Percentiles rank a stretch among this genome's conserved stretches.
Evolutionary conservation across 2,888 invertebrate species (phyloP).

Genomic region (Mactromeris polynyma): DNA sequence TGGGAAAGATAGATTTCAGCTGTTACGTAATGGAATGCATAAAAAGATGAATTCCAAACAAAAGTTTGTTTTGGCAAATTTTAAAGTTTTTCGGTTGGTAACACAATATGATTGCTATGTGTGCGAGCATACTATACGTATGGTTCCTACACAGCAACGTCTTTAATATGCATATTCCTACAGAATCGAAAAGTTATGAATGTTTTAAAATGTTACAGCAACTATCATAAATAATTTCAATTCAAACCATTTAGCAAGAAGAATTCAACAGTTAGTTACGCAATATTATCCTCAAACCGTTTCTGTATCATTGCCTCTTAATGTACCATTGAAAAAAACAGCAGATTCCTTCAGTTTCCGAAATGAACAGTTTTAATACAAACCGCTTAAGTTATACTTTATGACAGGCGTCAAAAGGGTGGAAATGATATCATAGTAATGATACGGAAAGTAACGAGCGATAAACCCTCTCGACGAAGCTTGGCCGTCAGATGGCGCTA

Average conservation of each 20-base stretch:
- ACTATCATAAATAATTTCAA: no score
- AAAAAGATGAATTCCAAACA: constrained; percentile 18
- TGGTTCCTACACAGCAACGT: not conserved
- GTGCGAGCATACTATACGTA: not conserved
- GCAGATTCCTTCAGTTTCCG: constrained; percentile 8
- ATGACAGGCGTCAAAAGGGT: constrained; percentile 67
- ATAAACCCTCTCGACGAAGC: constrained; percentile 62
- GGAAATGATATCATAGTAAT: constrained; percentile 51
- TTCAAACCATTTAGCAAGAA: not conserved
- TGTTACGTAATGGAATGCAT: not conserved
- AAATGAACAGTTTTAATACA: constrained; percentile 27
- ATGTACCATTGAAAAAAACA: not conserved
- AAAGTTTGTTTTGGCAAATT: constrained; percentile 23
- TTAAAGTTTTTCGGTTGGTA: not conserved
- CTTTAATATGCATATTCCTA: no score
- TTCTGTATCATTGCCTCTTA: not conserved
- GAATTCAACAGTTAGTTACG: not conserved
- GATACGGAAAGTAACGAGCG: constrained; percentile 55
- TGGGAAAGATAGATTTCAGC: not conserved
- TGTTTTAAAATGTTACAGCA: no score
- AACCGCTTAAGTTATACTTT: constrained; percentile 51
- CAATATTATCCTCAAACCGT: not conserved
- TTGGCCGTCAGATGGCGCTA: constrained; percentile 63
- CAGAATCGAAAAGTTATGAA: no score
- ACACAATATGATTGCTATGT: not conserved